A percentile compares a stretch with the other conserved stretches of the same genome.
These are phyloP conservation scores for Sinosuthora webbiana DNA, from an alignment of 2,113 vertebrate genomes.

Conservation along the genomic window DNA sequence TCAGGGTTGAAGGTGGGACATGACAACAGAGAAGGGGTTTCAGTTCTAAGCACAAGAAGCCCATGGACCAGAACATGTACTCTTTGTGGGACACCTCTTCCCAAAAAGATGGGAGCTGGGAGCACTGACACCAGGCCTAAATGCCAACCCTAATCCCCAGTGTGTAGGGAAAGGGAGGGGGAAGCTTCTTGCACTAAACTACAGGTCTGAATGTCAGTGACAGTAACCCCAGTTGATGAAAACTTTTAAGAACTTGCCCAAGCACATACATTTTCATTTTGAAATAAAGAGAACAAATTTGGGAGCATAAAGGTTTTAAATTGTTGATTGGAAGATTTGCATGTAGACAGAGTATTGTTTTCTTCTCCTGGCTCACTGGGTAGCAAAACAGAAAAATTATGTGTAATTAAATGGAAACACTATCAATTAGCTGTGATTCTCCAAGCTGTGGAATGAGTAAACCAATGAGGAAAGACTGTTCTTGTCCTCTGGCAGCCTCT, in stretches of 20 bases:
- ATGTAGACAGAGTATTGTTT: constrained; percentile 77
- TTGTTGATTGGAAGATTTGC: constrained; percentile 77
- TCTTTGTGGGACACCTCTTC: neutral
- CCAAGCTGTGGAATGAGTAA: constrained; percentile 68
- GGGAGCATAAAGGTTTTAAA: constrained; percentile 74
- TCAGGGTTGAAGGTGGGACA: fast-evolving
- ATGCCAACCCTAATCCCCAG: fast-evolving
- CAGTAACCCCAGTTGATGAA: neutral
- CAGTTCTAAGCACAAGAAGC: neutral
- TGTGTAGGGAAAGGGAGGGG: neutral
- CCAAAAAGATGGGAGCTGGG: neutral
- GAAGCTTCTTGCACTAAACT: neutral
- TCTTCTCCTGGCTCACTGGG: constrained; percentile 75
- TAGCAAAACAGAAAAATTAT: constrained; percentile 82
- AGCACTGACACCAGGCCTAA: neutral
- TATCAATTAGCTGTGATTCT: constrained; percentile 81
- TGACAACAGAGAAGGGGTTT: fast-evolving
- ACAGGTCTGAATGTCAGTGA: neutral
- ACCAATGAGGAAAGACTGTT: constrained; percentile 66
- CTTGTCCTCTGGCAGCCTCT: constrained; percentile 67
- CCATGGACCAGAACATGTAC: neutral
- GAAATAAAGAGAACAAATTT: constrained; percentile 57
- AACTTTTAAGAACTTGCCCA: constrained; percentile 11
- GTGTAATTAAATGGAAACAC: constrained; percentile 79
- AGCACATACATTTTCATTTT: constrained; percentile 4